Conservation (phyloP, 92 coral and sea anemone species). For the Epizoanthus scotinus region DNA sequence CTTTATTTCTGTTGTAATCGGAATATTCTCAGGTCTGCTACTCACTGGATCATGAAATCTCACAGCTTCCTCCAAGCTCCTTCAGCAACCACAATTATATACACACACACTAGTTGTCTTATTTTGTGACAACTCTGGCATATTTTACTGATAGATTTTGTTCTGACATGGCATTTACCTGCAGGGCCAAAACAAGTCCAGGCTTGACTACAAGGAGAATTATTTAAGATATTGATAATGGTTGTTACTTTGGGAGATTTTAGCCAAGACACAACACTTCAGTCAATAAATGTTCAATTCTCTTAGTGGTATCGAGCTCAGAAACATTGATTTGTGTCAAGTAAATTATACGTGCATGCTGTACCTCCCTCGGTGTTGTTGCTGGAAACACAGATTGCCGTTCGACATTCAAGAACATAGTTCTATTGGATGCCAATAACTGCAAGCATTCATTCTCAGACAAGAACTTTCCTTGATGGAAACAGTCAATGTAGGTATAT, state of each 20-base stretch:
- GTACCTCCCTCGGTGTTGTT: slow-evolving; percentile 81
- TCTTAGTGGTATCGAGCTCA: slow-evolving; percentile 36
- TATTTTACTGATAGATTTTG: slow-evolving; percentile 53
- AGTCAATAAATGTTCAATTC: slow-evolving; percentile 56
- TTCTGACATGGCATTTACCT: slow-evolving; percentile 61
- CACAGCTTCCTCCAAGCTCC: slow-evolving; percentile 49
- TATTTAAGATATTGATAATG: slow-evolving; percentile 37
- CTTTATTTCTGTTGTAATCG: slow-evolving; percentile 43
- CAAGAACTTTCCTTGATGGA: slow-evolving; percentile 67
- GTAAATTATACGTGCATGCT: background rate
- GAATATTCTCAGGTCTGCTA: slow-evolving; percentile 53
- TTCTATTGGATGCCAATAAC: slow-evolving; percentile 37
- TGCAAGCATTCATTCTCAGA: slow-evolving; percentile 58
- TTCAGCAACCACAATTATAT: too few relatives aligned
- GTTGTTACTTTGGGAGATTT: slow-evolving; percentile 52
- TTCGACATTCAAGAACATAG: background rate
- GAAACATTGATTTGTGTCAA: background rate
- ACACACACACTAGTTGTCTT: too few relatives aligned
- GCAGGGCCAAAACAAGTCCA: slow-evolving; percentile 54
- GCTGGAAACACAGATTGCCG: slow-evolving; percentile 32
- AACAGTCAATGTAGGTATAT: slow-evolving; percentile 80
- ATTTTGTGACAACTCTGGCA: slow-evolving; percentile 56
- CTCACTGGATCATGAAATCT: slow-evolving; percentile 61
- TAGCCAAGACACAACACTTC: slow-evolving; percentile 52
- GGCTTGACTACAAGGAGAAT: slow-evolving; percentile 51